Conservation (phyloP, 2,113 vertebrate genomes). For the Coreoperca whiteheadi region DNA sequence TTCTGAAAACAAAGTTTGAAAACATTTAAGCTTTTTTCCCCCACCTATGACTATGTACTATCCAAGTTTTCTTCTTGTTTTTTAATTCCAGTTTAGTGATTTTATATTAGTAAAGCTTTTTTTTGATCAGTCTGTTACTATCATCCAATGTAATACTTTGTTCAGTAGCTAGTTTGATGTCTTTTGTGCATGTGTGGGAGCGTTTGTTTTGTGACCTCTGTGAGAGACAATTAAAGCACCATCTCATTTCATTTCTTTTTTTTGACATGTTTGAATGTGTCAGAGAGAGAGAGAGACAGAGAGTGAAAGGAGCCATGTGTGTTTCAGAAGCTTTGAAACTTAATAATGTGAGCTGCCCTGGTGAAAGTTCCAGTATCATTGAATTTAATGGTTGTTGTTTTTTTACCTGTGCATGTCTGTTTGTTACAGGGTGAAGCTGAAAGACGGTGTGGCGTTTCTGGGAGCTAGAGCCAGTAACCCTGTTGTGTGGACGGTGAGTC, state of each 20-base stretch:
- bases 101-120: not conserved
- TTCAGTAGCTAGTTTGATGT: not conserved
- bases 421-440: conserved; percentile 89
- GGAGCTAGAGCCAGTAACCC: conserved; percentile 90
- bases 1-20: not conserved
- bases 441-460: conserved; percentile 89
- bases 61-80: not conserved
- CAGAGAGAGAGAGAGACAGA: not conserved
- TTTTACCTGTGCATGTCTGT: conserved; percentile 11
- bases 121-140: not conserved
- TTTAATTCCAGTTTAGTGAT: not conserved
- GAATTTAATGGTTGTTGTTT: not conserved
- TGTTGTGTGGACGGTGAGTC: conserved; percentile 88
- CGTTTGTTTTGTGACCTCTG: conserved; percentile 32
- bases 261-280: conserved; percentile 1
- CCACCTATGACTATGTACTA: no score
- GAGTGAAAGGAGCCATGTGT: not conserved
- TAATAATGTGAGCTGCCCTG: conserved; percentile 1
- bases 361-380: not conserved
- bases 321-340: conserved; percentile 7
- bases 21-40: no score
- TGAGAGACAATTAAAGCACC: not conserved
- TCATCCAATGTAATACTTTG: not conserved
- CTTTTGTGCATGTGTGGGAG: not conserved
- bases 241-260: conserved; percentile 1